Base-by-base conservation (phyloP, 1,140 invertebrate species). In the Aphidius ervi region DNA sequence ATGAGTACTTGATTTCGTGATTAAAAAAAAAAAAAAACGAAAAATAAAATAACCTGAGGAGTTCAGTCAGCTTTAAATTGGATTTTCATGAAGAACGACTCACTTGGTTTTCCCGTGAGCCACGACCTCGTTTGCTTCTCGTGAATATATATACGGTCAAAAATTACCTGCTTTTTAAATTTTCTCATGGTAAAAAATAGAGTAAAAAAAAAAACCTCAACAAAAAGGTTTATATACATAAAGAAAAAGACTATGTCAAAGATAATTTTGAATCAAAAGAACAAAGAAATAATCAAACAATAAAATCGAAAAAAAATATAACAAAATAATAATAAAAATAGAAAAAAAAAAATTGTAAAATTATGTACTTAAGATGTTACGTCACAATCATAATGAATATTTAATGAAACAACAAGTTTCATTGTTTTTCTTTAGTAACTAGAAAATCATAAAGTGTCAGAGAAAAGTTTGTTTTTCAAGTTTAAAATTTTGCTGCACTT, bases 81-180 rank as follows among this genome's bases (percentile, higher is more conserved):
- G 55, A 66, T 59, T 63, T 61, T 66, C 58, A 66, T 63, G 63
- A 62, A 57, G 58, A 66, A 63, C 60, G 60, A 65, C 63, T 64
- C 57, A 41, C 46, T 62, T 53, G 61, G 57, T 63, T 58, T 46
- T 65, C 59, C 54, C 53, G 50, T 9, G 58, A 55, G 58, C 41
- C 50, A 39, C 46, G 47, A 58, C 56, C 56, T 47, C 58, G 43
- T 60, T 60, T 55, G 39, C 58, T 60, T 49, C 23, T 20, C 41
- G 48, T 59, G 58, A 53, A 59, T 55, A 31, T 31, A 31, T 31
- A 59, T 55, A 54, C 52, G 31, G 23, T 20, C 31, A 46, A 23
- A 47, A 60, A 41, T 60, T 43, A 54, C 58, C 39, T 31, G 42
- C 9, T 45, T 59, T 58, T 53, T 43, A 45, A 46, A 54, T 54